Percentiles rank a stretch among this genome's conserved stretches.
Conservation (phyloP, 2,113 vertebrate species). For the Epinephelus fuscoguttatus region DNA sequence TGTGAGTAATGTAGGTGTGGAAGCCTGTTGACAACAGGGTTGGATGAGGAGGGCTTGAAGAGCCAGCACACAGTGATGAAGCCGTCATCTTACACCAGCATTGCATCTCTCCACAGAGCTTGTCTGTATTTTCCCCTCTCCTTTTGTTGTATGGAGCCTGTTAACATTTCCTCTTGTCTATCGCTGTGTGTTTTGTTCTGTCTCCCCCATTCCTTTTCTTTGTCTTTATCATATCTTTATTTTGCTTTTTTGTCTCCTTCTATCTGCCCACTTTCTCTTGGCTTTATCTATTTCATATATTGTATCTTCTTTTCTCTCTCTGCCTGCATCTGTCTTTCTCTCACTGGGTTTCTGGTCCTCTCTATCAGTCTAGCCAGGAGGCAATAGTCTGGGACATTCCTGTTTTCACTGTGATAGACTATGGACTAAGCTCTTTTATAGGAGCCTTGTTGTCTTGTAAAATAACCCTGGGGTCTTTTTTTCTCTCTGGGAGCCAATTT, state of each 20-base stretch:
- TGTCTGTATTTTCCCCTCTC: background rate
- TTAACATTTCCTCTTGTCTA: constrained; percentile 19
- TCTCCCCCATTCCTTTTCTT: background rate
- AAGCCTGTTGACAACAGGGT: constrained; percentile 45
- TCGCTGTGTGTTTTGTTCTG: background rate
- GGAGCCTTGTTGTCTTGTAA: constrained; percentile 77
- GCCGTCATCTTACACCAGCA: constrained; percentile 35
- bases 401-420: constrained; percentile 69
- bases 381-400: constrained; percentile 57
- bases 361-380: constrained; percentile 63
- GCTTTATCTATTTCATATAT: constrained; percentile 21
- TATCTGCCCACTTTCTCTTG: background rate
- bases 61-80: constrained; percentile 45
- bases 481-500: constrained; percentile 75
- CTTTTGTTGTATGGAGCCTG: background rate
- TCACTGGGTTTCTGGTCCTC: constrained; percentile 21
- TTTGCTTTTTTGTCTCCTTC: background rate
- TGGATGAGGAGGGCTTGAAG: constrained; percentile 43
- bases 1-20: constrained; percentile 52
- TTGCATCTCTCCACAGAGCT: background rate
- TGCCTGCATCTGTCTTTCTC: constrained; percentile 36
- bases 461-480: constrained; percentile 54
- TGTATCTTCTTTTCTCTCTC: constrained; percentile 17
- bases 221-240: constrained; percentile 40
- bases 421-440: constrained; percentile 70